Percentiles rank a stretch among this genome's conserved stretches.
phyloP scores from a whole-genome alignment of 2,888 invertebrate species.

The Strigamia transsilvanica region DNA sequence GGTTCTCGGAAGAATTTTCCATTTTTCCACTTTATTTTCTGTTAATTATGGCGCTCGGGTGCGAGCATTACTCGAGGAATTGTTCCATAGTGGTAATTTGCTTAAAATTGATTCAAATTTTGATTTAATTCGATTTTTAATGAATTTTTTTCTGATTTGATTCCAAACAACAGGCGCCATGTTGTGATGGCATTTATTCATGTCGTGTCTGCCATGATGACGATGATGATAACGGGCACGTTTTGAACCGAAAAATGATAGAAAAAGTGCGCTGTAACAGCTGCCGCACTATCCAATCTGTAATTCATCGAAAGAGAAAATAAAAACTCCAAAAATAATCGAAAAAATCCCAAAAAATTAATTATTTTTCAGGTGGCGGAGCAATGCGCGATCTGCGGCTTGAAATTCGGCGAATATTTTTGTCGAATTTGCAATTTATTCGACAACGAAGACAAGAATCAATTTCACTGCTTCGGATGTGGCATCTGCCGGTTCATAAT shows the following conservation, averaged over 20 bases:
- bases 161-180: background rate
- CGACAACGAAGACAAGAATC: conserved; percentile 87
- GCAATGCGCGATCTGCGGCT: conserved; percentile 41
- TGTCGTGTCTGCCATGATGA: conserved; percentile 93
- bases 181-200: conserved; percentile 77
- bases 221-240: conserved; percentile 79
- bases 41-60: conserved; percentile 68
- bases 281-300: background rate
- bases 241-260: conserved; percentile 62
- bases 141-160: background rate
- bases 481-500: conserved; percentile 74
- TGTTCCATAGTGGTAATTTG: conserved; percentile 82
- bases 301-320: background rate
- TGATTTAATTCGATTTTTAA: background rate
- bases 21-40: too few species aligned
- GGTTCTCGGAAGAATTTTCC: too few species aligned
- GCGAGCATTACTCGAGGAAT: conserved; percentile 83
- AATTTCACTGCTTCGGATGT: conserved; percentile 89
- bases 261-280: background rate
- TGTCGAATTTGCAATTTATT: conserved; percentile 87
- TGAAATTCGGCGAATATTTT: conserved; percentile 72
- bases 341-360: background rate
- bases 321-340: too few species aligned
- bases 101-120: background rate
- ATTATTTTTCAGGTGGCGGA: background rate